Conservation (phyloP, 2,797 vertebrate genomes). For the Poecilia wingei region DNA sequence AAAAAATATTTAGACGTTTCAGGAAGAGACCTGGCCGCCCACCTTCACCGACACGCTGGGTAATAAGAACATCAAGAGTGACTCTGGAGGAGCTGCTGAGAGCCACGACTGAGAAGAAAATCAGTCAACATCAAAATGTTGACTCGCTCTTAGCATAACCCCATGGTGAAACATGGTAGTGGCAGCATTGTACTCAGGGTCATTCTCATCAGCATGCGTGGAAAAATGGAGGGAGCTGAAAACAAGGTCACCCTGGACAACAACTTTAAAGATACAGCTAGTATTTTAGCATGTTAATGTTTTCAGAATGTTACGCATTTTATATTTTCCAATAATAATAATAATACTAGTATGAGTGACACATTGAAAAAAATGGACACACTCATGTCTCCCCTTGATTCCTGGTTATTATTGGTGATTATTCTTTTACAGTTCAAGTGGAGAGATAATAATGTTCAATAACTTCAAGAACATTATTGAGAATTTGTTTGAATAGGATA, state of each 20-base stretch:
- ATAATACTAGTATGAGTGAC: not conserved
- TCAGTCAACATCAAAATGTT: not conserved
- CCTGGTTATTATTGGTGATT: not conserved
- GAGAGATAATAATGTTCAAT: not conserved
- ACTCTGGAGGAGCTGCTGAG: not conserved
- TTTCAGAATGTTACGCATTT: not conserved
- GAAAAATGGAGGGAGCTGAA: not conserved
- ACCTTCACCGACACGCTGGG: not conserved
- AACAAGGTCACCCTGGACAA: not conserved
- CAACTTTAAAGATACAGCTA: not conserved
- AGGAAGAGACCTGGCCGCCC: not conserved
- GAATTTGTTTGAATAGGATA: not conserved
- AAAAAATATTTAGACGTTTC: not conserved
- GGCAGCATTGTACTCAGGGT: not conserved
- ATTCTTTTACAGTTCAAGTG: not conserved
- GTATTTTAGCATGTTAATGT: not conserved
- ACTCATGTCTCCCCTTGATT: not conserved
- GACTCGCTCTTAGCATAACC: not conserved
- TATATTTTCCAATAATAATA: not conserved
- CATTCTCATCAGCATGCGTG: not conserved
- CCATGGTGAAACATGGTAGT: not conserved
- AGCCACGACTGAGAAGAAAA: not conserved
- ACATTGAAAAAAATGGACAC: not conserved
- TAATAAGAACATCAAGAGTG: not conserved
- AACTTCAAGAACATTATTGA: not conserved